A percentile compares a stretch with the other conserved stretches of the same genome.
Conservation (phyloP, 2,797 vertebrate genomes). For the Cossypha caffra region DNA sequence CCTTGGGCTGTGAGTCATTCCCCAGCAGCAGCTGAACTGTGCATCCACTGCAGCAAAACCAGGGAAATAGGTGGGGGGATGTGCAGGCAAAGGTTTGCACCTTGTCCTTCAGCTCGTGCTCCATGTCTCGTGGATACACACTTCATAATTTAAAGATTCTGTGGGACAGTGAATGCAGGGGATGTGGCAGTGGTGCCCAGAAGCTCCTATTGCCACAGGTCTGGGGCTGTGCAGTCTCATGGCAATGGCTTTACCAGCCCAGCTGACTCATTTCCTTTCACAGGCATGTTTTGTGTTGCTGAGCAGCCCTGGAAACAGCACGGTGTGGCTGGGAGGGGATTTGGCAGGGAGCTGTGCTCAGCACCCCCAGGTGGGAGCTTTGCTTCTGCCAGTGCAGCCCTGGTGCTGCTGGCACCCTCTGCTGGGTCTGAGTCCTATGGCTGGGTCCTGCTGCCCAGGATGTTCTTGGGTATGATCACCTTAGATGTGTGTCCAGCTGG, state of each 20-base stretch:
- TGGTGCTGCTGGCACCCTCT: accelerated
- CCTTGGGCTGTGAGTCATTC: neutral
- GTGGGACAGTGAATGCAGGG: neutral
- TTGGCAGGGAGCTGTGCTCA: neutral
- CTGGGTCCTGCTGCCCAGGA: neutral
- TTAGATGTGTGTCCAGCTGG: neutral
- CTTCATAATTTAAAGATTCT: neutral
- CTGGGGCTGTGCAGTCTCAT: neutral
- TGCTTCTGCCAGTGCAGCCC: neutral
- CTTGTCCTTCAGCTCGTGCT: neutral
- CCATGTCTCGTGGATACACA: neutral
- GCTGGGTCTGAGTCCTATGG: neutral
- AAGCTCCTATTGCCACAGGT: neutral
- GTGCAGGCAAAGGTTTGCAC: neutral
- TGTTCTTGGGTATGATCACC: accelerated
- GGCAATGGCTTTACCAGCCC: neutral
- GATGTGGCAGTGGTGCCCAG: neutral
- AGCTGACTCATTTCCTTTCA: neutral
- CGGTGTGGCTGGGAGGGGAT: neutral
- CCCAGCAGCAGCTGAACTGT: neutral
- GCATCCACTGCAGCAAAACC: neutral
- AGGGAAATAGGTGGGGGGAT: neutral
- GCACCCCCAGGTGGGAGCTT: accelerated
- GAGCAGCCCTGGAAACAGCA: neutral
- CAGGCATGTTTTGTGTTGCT: neutral